Percentiles rank a stretch among this genome's conserved stretches.
These are phyloP conservation scores for Copidosoma aretas DNA, from an alignment of 2,888 invertebrate species.

Conservation along the genomic window DNA sequence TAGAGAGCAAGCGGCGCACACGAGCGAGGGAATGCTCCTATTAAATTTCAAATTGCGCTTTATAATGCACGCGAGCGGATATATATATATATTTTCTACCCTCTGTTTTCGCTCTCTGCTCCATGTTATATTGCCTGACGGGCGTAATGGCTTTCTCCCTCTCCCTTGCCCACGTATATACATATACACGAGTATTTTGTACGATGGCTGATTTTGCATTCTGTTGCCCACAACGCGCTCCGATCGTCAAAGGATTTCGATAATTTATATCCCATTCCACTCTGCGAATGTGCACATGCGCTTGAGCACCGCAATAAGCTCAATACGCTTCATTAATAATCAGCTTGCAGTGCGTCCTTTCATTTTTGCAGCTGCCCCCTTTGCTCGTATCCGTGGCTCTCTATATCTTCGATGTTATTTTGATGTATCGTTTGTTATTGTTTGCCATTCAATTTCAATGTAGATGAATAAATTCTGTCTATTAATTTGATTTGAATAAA, in stretches of 20 bases:
- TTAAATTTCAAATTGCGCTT: constrained; percentile 32
- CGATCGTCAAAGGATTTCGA: constrained; percentile 14
- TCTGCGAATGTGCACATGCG: no score
- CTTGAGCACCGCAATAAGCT: constrained; percentile 4
- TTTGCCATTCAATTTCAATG: neutral
- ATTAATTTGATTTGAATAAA: no score
- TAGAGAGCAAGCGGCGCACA: constrained; percentile 5
- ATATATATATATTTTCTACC: constrained; percentile 15
- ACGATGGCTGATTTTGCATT: constrained; percentile 11
- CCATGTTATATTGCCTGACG: neutral
- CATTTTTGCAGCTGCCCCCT: no score
- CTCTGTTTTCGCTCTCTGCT: constrained; percentile 1
- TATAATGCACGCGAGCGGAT: constrained; percentile 19
- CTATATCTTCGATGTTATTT: neutral
- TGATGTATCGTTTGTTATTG: neutral
- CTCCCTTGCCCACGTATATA: no score
- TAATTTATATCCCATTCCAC: neutral
- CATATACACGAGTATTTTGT: neutral
- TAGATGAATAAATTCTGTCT: no score
- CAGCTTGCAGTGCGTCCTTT: no score
- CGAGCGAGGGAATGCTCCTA: constrained; percentile 4
- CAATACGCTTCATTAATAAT: constrained; percentile 1
- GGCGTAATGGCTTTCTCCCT: no score
- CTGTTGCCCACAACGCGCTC: constrained; percentile 3
- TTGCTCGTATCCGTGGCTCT: neutral